Conservation (phyloP, 2,888 invertebrate genomes). For the Gonocerus acuteangulatus region DNA sequence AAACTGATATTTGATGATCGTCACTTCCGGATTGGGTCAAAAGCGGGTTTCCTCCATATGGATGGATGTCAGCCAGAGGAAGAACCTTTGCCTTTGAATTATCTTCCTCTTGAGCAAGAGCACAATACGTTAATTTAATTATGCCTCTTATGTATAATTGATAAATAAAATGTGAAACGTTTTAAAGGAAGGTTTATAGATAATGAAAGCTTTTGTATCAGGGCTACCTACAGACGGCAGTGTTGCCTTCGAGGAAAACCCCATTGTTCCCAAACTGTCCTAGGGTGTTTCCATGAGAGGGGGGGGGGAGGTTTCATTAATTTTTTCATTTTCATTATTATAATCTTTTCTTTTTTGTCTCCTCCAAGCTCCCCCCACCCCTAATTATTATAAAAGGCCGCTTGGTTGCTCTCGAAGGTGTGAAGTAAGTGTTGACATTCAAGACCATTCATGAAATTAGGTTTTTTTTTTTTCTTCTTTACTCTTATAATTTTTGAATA, state of each 20-base stretch:
- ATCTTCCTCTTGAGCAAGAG: no score
- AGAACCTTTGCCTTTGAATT: no score
- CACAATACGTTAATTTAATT: no score
- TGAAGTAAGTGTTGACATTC: slow-evolving; percentile 20
- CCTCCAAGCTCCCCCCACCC: background rate
- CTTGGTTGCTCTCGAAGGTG: background rate
- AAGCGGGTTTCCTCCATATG: no score
- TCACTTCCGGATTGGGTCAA: no score
- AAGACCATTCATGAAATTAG: slow-evolving; percentile 15
- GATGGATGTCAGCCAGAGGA: no score
- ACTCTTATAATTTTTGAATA: background rate
- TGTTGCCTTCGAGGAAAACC: slow-evolving; percentile 1
- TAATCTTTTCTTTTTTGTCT: slow-evolving; percentile 8
- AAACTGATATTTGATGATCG: no score
- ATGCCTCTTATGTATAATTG: no score
- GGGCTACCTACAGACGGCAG: no score
- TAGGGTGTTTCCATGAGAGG: slow-evolving; percentile 7
- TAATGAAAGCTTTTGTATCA: no score
- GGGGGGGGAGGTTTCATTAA: slow-evolving; percentile 19
- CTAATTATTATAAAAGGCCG: slow-evolving; percentile 21
- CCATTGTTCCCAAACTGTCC: background rate
- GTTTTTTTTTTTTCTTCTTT: background rate
- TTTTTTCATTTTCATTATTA: slow-evolving; percentile 14
- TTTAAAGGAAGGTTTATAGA: no score
- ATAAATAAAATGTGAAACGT: no score